A percentile compares a stretch with the other conserved stretches of the same genome.
Evolutionary conservation across 2,797 vertebrate genomes (phyloP).

Genomic region (Spheniscus humboldti): DNA sequence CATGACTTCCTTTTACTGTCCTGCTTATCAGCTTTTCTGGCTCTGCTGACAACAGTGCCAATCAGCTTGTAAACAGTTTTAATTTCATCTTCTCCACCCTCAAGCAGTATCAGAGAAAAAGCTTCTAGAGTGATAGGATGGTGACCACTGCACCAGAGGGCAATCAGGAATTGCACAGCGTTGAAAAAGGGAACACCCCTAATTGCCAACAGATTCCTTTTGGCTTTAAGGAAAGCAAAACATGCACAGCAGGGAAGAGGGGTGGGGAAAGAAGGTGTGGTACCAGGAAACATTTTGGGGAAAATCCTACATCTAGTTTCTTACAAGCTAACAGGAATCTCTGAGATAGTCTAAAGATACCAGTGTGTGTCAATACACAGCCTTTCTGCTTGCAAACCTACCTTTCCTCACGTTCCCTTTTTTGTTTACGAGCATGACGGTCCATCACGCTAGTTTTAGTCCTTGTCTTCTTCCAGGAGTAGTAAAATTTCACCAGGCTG

Average conservation of each 20-base stretch:
- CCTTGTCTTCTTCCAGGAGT: constrained; percentile 97
- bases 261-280: neutral
- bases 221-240: neutral
- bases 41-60: neutral
- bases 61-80: neutral
- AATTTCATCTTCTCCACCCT: neutral
- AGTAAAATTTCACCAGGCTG: constrained; percentile 95
- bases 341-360: neutral
- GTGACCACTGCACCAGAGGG: neutral
- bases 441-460: constrained; percentile 97
- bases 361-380: neutral
- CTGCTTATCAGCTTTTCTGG: neutral
- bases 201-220: neutral
- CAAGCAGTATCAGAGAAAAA: neutral
- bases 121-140: neutral
- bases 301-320: neutral
- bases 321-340: neutral
- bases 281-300: neutral
- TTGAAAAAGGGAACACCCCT: neutral
- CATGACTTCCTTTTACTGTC: neutral
- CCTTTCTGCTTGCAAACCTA: constrained; percentile 65
- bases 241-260: neutral
- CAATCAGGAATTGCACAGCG: neutral
- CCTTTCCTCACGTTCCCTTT: constrained; percentile 91
- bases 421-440: constrained; percentile 90